These are phyloP conservation scores for Cantharis nigra DNA, from an alignment of 2,888 invertebrate genomes.

Conservation along the genomic window DNA sequence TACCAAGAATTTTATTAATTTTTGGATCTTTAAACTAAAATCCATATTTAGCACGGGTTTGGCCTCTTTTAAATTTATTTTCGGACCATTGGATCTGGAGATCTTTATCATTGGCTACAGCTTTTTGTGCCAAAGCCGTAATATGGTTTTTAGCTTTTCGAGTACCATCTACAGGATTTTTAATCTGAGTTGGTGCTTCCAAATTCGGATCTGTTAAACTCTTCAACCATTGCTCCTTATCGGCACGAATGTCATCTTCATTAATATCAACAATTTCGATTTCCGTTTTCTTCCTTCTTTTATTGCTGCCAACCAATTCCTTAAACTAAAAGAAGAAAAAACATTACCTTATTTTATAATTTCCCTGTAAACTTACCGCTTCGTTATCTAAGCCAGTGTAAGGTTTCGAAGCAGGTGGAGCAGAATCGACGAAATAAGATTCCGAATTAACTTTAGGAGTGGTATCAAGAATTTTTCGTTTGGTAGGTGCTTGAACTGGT, in stretches of 20 bases:
- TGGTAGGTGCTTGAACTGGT: conserved; percentile 26
- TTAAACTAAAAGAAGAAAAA: conserved; percentile 57
- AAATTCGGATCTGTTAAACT: conserved; percentile 70
- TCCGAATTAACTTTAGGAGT: conserved; percentile 55
- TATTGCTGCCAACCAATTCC: conserved; percentile 70
- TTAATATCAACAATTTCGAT: conserved; percentile 82
- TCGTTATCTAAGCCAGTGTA: conserved; percentile 59
- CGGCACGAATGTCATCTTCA: conserved; percentile 78
- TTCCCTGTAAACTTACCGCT: conserved; percentile 45
- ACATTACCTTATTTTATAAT: background rate
- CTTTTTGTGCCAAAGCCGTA: conserved; percentile 90
- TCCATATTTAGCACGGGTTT: conserved; percentile 72
- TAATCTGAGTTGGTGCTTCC: conserved; percentile 57
- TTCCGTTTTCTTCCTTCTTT: conserved; percentile 66
- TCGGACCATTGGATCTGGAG: conserved; percentile 93
- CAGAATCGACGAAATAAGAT: conserved; percentile 46
- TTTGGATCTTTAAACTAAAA: conserved; percentile 4
- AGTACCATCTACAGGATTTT: conserved; percentile 60
- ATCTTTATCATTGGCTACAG: conserved; percentile 92
- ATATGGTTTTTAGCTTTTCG: conserved; percentile 90
- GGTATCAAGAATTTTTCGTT: background rate
- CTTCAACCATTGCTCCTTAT: conserved; percentile 82
- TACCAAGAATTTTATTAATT: background rate
- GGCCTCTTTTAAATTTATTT: conserved; percentile 80
- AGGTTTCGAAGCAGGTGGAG: conserved; percentile 56